Evolutionary conservation across 2,113 vertebrate genomes (phyloP).

Genomic region (zebrafish (Danio rerio)): GRCz12tu NC_133176.1:3316001-3316500

Average conservation of each 20-base stretch:
- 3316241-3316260: not conserved
- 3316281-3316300: too few relatives aligned
- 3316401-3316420: too few relatives aligned
- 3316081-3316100: not conserved
- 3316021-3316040: not conserved
- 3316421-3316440: too few relatives aligned
- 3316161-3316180: too few relatives aligned
- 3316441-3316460: too few relatives aligned
- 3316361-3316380: too few relatives aligned
- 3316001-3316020: constrained; percentile 1
- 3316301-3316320: too few relatives aligned
- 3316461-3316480: too few relatives aligned
- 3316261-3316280: not conserved
- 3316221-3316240: not conserved
- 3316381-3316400: too few relatives aligned
- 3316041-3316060: not conserved
- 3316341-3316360: too few relatives aligned
- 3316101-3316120: not conserved
- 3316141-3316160: not conserved
- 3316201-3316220: not conserved
- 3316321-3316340: too few relatives aligned
- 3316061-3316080: not conserved
- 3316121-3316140: not conserved
- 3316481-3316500: too few relatives aligned
- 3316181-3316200: not conserved